Evolutionary conservation across 2,888 invertebrate species (phyloP).

Genomic region (Polydrusus cervinus): DNA sequence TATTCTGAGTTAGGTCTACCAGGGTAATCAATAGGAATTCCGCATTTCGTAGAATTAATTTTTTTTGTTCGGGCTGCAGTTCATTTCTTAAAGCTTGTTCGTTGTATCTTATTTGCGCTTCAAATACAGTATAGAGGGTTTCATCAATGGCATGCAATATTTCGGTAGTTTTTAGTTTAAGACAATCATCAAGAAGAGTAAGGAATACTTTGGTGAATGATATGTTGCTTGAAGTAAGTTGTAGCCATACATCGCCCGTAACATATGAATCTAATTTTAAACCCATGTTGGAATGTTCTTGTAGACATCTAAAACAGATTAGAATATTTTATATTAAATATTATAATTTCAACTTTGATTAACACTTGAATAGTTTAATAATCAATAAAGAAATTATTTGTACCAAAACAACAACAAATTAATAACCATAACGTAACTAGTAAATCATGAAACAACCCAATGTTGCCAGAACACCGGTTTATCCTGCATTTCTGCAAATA

Average conservation of each 20-base stretch:
- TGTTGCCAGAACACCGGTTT: no score
- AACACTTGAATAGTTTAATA: no score
- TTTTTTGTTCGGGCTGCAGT: slow-evolving; percentile 72
- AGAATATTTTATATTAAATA: no score
- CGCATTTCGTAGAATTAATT: slow-evolving; percentile 79
- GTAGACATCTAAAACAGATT: slow-evolving; percentile 73
- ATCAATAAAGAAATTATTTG: no score
- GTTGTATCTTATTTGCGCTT: slow-evolving; percentile 81
- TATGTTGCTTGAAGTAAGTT: slow-evolving; percentile 86
- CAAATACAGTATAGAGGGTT: slow-evolving; percentile 82
- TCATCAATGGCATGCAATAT: slow-evolving; percentile 83
- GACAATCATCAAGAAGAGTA: slow-evolving; percentile 83
- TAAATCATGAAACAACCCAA: no score
- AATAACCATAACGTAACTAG: no score
- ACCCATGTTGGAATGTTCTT: slow-evolving; percentile 82
- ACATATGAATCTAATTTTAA: slow-evolving; percentile 80
- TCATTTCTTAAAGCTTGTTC: slow-evolving; percentile 75
- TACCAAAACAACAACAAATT: no score
- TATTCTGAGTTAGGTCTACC: slow-evolving; percentile 77
- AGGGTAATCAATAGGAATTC: slow-evolving; percentile 81
- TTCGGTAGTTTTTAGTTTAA: slow-evolving; percentile 84
- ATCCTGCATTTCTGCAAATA: no score
- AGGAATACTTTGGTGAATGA: slow-evolving; percentile 86
- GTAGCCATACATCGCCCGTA: slow-evolving; percentile 81
- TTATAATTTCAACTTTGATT: no score